A percentile compares a stretch with the other conserved stretches of the same genome.
Conservation (phyloP, 2,113 vertebrate genomes). For the Cebus imitator region DNA sequence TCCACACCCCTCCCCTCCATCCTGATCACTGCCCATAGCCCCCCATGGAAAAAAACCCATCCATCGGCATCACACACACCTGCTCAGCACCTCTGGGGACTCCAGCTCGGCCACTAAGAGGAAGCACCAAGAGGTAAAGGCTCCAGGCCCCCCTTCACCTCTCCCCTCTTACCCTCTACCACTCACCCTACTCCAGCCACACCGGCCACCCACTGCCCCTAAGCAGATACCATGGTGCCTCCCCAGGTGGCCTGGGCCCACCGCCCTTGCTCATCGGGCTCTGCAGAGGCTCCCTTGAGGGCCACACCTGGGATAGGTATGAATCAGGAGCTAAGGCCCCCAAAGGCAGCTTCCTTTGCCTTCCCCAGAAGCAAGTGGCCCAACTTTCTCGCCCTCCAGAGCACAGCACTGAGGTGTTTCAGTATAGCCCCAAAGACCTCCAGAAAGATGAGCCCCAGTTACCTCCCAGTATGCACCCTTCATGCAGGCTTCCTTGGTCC, state of each 20-base stretch:
- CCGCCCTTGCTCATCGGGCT: too few species aligned
- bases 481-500: accelerated
- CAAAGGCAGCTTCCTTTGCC: not conserved
- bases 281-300: not conserved
- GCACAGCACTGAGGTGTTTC: not conserved
- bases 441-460: not conserved
- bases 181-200: not conserved
- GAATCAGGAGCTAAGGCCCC: not conserved
- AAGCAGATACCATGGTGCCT: not conserved
- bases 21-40: accelerated
- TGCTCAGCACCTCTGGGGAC: not conserved
- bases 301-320: too few species aligned
- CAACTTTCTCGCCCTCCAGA: not conserved
- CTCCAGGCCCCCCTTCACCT: not conserved
- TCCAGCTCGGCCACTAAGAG: too few species aligned
- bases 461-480: accelerated
- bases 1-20: too few species aligned
- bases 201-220: not conserved
- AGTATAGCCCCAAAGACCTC: not conserved
- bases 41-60: too few species aligned
- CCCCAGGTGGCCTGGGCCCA: not conserved
- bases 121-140: too few species aligned
- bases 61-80: not conserved
- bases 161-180: not conserved
- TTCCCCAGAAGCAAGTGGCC: not conserved